phyloP scores from a whole-genome alignment of 30 jellyfish, hydroid and myxozoan genomes.

The Aurelia aurita complex sp. Pacific region DNA sequence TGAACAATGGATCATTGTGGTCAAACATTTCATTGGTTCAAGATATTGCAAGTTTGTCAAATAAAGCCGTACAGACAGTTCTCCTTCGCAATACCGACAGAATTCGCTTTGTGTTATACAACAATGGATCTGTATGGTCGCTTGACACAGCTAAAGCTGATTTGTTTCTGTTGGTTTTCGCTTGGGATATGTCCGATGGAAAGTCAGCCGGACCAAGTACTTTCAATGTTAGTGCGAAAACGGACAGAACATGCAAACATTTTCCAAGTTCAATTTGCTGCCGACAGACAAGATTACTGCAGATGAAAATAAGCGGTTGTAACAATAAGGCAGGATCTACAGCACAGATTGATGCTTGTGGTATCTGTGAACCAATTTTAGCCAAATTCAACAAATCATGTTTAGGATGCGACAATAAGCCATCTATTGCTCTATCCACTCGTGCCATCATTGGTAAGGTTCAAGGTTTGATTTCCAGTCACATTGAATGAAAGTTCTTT shows the following conservation, averaged over 20 bases:
- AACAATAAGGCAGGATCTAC: constrained; percentile 47
- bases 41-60: background rate
- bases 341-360: constrained; percentile 18
- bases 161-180: background rate
- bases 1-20: background rate
- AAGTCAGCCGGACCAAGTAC: constrained; percentile 8
- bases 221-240: background rate
- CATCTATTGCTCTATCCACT: background rate
- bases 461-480: background rate
- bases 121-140: constrained; percentile 12
- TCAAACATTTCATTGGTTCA: constrained; percentile 1
- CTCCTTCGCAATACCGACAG: background rate
- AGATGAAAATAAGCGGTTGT: constrained; percentile 47
- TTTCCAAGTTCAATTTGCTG: constrained; percentile 27
- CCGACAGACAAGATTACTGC: constrained; percentile 5
- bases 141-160: background rate
- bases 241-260: background rate
- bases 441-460: constrained; percentile 44
- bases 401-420: constrained; percentile 48
- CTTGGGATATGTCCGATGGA: constrained; percentile 43
- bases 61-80: background rate
- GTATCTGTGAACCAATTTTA: constrained; percentile 27
- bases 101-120: background rate
- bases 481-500: too few relatives aligned
- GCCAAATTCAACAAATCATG: constrained; percentile 12